Conservation (phyloP, 2,113 vertebrate species). For the Semnornis frantzii region DNA sequence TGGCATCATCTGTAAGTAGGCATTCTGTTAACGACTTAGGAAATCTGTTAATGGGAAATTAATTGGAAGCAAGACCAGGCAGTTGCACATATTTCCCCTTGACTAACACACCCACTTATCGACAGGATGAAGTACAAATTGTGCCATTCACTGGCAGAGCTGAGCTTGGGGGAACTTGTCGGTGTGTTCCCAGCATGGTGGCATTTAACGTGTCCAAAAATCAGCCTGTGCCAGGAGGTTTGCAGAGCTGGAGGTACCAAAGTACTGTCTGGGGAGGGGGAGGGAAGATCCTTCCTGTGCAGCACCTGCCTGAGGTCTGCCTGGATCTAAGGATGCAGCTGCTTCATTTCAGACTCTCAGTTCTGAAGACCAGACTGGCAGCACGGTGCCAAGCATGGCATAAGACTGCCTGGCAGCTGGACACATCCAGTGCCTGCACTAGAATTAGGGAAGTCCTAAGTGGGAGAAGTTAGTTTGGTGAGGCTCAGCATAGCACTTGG, state of each 20-base stretch:
- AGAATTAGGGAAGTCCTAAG: rapidly evolving
- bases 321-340: neutral
- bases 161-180: neutral
- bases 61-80: conserved; percentile 51
- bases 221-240: rapidly evolving
- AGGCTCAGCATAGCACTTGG: rapidly evolving
- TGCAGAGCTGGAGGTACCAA: neutral
- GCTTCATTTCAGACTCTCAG: neutral
- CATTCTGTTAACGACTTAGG: conserved; percentile 49
- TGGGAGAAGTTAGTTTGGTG: no score
- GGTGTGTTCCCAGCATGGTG: neutral
- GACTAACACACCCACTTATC: conserved; percentile 47
- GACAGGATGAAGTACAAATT: conserved; percentile 36
- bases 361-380: neutral
- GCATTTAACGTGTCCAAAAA: neutral
- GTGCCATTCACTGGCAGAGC: neutral
- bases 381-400: rapidly evolving
- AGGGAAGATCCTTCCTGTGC: neutral
- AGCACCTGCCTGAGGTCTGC: neutral
- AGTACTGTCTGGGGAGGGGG: neutral
- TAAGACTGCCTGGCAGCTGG: neutral
- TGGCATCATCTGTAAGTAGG: conserved; percentile 19
- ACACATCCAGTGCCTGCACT: neutral
- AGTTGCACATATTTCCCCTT: conserved; percentile 53
- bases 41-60: conserved; percentile 61